Percentiles rank a stretch among this genome's conserved stretches.
These are phyloP conservation scores for Porites lutea DNA, from an alignment of 64 coral and sea anemone genomes.

Conservation along the genomic window DNA sequence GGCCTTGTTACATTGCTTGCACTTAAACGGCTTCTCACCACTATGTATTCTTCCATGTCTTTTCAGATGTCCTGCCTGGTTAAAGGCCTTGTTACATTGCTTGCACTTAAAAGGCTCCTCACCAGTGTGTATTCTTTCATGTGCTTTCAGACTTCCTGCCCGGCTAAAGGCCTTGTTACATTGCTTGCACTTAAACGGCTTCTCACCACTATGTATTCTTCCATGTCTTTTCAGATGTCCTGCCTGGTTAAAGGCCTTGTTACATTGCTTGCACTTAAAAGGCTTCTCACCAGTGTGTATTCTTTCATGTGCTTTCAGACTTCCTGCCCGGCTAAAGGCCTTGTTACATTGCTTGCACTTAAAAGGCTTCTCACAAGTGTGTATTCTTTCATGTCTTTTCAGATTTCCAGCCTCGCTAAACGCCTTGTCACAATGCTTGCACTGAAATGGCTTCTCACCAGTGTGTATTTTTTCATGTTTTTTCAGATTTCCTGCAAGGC, in stretches of 20 bases:
- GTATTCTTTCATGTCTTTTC: too few relatives aligned
- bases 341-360: too few relatives aligned
- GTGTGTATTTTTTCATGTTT: slow-evolving; percentile 26
- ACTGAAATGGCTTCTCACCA: slow-evolving; percentile 38
- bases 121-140: slow-evolving; percentile 1
- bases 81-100: slow-evolving; percentile 5
- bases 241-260: too few relatives aligned
- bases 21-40: slow-evolving; percentile 40
- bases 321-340: too few relatives aligned
- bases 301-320: too few relatives aligned
- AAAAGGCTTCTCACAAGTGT: too few relatives aligned
- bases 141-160: background rate
- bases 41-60: slow-evolving; percentile 30
- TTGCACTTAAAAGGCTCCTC: slow-evolving; percentile 21
- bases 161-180: too few relatives aligned
- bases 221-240: too few relatives aligned
- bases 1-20: slow-evolving; percentile 3
- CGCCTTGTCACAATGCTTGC: slow-evolving; percentile 1
- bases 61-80: slow-evolving; percentile 16
- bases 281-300: too few relatives aligned
- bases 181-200: too few relatives aligned
- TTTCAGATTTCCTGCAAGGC: background rate
- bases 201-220: too few relatives aligned
- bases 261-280: too few relatives aligned
- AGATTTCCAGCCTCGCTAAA: background rate